phyloP scores from a whole-genome alignment of 2,797 vertebrate species.

The Leptodactylus fallax region DNA sequence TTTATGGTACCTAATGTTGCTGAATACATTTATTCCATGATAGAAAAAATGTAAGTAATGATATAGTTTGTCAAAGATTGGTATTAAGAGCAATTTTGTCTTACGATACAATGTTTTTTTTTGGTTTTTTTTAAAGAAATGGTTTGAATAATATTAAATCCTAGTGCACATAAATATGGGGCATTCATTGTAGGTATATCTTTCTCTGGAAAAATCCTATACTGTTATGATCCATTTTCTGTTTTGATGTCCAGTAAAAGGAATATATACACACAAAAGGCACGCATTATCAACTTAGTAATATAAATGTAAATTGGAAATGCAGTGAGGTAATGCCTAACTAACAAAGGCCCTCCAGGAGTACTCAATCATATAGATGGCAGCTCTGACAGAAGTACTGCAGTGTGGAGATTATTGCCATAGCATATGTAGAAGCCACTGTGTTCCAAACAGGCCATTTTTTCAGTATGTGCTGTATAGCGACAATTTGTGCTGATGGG shows the following conservation, averaged over 20 bases:
- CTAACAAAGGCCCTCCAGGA: slow-evolving; percentile 48
- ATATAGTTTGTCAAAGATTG: neutral
- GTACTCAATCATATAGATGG: slow-evolving; percentile 51
- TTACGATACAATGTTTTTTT: neutral
- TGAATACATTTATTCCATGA: neutral
- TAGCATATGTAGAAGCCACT: slow-evolving; percentile 8
- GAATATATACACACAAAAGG: slow-evolving; percentile 25
- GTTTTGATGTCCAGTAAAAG: slow-evolving; percentile 47
- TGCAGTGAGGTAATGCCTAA: slow-evolving; percentile 47
- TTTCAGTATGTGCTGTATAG: slow-evolving; percentile 27
- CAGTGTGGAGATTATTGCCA: slow-evolving; percentile 37
- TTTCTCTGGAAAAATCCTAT: neutral
- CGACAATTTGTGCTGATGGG: neutral
- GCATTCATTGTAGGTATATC: neutral
- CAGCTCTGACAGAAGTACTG: slow-evolving; percentile 24
- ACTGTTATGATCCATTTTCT: slow-evolving; percentile 35
- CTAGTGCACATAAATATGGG: neutral
- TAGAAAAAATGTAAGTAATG: neutral
- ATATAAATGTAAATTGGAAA: slow-evolving; percentile 60
- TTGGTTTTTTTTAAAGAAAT: neutral
- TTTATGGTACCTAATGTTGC: too few relatives aligned
- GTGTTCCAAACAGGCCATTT: slow-evolving; percentile 9
- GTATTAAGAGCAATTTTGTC: neutral
- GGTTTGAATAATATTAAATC: neutral
- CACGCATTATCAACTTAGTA: slow-evolving; percentile 56